Percentiles rank a stretch among this genome's conserved stretches.
phyloP scores from a whole-genome alignment of 2,888 invertebrate species.

The Opisthograptis luteolata region DNA sequence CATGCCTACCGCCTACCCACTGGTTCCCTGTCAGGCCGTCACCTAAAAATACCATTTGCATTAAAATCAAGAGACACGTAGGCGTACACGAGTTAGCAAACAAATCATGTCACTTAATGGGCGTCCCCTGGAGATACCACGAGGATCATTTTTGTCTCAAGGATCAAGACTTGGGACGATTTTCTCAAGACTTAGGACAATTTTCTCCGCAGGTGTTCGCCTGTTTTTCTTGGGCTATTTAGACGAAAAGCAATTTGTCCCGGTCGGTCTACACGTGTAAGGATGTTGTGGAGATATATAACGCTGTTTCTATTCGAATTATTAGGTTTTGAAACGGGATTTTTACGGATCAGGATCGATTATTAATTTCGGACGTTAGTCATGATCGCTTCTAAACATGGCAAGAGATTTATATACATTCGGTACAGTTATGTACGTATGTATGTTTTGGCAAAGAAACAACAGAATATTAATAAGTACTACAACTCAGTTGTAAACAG shows the following conservation, averaged over 20 bases:
- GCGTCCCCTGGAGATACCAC: conserved; percentile 21
- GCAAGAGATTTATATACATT: too few species aligned
- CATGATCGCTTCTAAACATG: too few species aligned
- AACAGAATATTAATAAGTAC: too few species aligned
- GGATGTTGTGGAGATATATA: neutral
- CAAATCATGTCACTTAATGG: conserved; percentile 1
- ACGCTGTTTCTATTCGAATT: neutral
- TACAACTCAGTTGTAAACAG: too few species aligned
- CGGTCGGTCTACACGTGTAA: conserved; percentile 26
- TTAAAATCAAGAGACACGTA: conserved; percentile 26
- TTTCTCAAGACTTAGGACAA: conserved; percentile 37
- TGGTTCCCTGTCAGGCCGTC: conserved; percentile 13
- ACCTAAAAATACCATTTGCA: conserved; percentile 18
- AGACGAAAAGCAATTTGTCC: neutral
- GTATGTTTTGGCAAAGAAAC: too few species aligned
- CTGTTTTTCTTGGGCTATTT: conserved; percentile 24
- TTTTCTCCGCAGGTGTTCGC: conserved; percentile 45
- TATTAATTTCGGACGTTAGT: too few species aligned
- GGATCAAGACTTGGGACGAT: conserved; percentile 38
- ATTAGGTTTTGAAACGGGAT: too few species aligned
- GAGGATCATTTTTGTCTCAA: conserved; percentile 43
- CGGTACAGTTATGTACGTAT: too few species aligned
- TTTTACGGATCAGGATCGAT: too few species aligned
- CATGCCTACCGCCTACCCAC: neutral
- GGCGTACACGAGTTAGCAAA: conserved; percentile 48